phyloP scores from a whole-genome alignment of 2,113 vertebrate genomes.

The Dipodomys stephensi region DNA sequence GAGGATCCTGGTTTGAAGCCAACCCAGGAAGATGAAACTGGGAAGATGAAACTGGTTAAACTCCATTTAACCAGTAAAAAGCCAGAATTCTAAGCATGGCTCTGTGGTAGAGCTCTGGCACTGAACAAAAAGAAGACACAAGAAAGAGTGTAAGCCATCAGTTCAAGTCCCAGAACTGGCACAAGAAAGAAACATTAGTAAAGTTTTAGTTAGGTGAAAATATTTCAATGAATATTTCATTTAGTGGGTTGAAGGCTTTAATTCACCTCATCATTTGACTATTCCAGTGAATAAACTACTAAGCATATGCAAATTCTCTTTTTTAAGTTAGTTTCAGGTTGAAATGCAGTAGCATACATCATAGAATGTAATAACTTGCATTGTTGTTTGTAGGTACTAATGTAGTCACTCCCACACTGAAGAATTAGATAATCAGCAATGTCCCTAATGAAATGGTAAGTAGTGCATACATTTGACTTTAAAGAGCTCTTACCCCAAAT shows the following conservation, averaged over 20 bases:
- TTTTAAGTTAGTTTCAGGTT: background rate
- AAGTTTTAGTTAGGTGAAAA: too few relatives aligned
- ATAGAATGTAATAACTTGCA: background rate
- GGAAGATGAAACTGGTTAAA: too few relatives aligned
- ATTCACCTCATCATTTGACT: background rate
- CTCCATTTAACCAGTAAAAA: too few relatives aligned
- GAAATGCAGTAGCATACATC: background rate
- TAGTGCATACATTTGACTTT: background rate
- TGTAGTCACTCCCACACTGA: background rate
- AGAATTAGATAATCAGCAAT: background rate
- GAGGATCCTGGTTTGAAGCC: too few relatives aligned
- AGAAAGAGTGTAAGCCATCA: too few relatives aligned
- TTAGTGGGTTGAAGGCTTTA: background rate
- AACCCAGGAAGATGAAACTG: too few relatives aligned
- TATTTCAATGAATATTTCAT: background rate
- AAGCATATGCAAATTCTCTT: background rate
- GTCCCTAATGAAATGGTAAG: background rate
- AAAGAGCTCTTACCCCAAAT: background rate
- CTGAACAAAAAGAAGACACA: too few relatives aligned
- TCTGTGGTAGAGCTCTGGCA: too few relatives aligned
- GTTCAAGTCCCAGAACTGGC: too few relatives aligned
- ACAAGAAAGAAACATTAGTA: too few relatives aligned
- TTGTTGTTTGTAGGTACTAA: background rate
- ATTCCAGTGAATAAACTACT: background rate
- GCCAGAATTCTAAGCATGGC: too few relatives aligned